phyloP scores from a whole-genome alignment of 1,140 invertebrate species.

The Leptopilina boulardi region DNA sequence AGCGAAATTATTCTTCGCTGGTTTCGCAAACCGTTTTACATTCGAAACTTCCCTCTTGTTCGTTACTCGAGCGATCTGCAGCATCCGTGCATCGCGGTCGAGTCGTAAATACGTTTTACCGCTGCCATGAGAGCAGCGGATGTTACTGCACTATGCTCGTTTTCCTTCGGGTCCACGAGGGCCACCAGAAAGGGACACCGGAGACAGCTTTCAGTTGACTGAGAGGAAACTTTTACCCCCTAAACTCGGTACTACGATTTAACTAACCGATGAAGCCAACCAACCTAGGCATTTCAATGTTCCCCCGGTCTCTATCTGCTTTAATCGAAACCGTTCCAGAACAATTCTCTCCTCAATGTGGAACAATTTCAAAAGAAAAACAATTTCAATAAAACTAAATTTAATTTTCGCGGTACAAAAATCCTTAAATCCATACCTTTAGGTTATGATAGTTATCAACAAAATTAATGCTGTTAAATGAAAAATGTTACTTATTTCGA shows the following conservation, averaged over 20 bases:
- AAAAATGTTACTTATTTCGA: too few species aligned
- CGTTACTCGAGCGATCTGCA: constrained; percentile 26
- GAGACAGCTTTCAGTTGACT: constrained; percentile 62
- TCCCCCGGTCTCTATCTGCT: constrained; percentile 46
- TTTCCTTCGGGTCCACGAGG: constrained; percentile 40
- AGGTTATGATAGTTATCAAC: too few species aligned
- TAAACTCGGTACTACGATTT: constrained; percentile 47
- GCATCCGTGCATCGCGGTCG: constrained; percentile 39
- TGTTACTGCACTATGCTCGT: constrained; percentile 36
- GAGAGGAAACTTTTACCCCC: constrained; percentile 57
- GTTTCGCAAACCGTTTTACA: not conserved
- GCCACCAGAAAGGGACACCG: constrained; percentile 55
- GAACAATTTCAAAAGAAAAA: not conserved
- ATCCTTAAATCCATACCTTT: too few species aligned
- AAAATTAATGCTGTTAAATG: too few species aligned
- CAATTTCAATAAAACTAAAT: too few species aligned
- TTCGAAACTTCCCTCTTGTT: constrained; percentile 13
- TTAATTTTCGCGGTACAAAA: not conserved
- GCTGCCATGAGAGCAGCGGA: constrained; percentile 47
- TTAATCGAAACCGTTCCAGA: constrained; percentile 12
- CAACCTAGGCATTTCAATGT: constrained; percentile 46
- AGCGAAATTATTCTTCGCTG: constrained; percentile 18
- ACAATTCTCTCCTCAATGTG: not conserved
- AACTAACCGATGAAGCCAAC: constrained; percentile 44
- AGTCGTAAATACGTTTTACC: constrained; percentile 58